These are phyloP conservation scores for Diprion similis DNA, from an alignment of 1,140 invertebrate species.

Conservation along the genomic window DNA sequence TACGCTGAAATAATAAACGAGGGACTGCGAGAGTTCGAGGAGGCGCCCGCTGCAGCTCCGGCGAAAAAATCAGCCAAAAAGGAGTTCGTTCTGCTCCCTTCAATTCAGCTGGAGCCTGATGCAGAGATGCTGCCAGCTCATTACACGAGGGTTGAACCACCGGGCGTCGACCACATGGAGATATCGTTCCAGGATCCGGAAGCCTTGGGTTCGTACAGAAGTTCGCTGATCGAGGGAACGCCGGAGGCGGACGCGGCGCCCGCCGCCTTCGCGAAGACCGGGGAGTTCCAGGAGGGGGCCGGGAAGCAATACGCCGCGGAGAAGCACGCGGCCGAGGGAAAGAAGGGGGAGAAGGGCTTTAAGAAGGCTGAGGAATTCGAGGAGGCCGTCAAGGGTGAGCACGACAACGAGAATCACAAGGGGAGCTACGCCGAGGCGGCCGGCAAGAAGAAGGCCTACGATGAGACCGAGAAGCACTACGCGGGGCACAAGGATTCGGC, in stretches of 20 bases:
- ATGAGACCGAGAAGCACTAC: slow-evolving; percentile 23
- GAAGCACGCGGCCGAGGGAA: slow-evolving; percentile 11
- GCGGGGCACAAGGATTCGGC: slow-evolving; percentile 32
- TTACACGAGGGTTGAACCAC: slow-evolving; percentile 47
- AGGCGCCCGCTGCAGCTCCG: background rate
- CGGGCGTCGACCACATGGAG: slow-evolving; percentile 56
- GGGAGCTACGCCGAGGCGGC: slow-evolving; percentile 13
- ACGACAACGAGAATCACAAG: slow-evolving; percentile 34
- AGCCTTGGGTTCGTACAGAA: slow-evolving; percentile 10
- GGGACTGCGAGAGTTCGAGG: slow-evolving; percentile 3
- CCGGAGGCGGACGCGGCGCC: slow-evolving; percentile 9
- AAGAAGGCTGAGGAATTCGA: slow-evolving; percentile 37
- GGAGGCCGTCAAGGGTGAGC: slow-evolving; percentile 38
- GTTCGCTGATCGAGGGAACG: slow-evolving; percentile 5
- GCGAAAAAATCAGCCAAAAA: background rate
- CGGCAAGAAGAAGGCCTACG: slow-evolving; percentile 20
- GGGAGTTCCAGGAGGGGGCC: background rate
- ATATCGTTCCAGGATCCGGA: slow-evolving; percentile 29
- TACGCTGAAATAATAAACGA: slow-evolving; percentile 9
- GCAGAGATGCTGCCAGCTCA: slow-evolving; percentile 53
- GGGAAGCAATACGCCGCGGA: slow-evolving; percentile 5
- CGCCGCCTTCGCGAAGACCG: background rate
- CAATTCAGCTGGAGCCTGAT: slow-evolving; percentile 39
- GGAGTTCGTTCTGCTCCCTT: background rate
- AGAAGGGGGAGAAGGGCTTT: slow-evolving; percentile 35